Evolutionary conservation across 2,797 vertebrate species (phyloP).

Genomic region (Halcyon chelicuti): DNA sequence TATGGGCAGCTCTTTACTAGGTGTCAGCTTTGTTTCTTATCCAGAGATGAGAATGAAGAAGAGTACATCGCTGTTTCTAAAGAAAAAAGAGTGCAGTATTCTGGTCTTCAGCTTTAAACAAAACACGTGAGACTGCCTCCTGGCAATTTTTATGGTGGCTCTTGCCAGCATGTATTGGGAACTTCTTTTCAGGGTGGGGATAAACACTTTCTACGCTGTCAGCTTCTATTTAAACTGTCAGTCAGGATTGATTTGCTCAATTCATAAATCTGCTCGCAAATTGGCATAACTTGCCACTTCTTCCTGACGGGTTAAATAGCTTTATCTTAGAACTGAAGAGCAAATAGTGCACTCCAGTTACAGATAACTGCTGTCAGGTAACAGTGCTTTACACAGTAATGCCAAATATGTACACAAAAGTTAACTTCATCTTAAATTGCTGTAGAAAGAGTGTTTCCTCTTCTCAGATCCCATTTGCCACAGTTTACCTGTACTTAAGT

Average conservation of each 20-base stretch:
- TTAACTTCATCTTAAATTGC: not conserved
- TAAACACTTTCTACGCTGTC: not conserved
- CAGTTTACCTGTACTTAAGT: not conserved
- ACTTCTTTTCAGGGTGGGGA: not conserved
- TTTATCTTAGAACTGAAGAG: not conserved
- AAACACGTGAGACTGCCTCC: not conserved
- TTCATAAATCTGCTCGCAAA: not conserved
- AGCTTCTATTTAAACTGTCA: not conserved
- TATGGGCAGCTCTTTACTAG: not conserved
- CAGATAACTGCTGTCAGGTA: not conserved
- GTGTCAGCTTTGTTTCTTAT: not conserved
- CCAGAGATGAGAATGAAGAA: not conserved
- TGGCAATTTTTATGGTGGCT: not conserved
- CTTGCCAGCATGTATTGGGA: not conserved
- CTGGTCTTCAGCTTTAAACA: not conserved
- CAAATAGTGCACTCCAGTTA: not conserved
- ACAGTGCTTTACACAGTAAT: not conserved
- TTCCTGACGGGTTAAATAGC: not conserved
- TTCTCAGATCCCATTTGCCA: not conserved
- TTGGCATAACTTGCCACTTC: not conserved
- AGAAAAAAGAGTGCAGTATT: not conserved
- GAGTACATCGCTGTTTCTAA: not conserved
- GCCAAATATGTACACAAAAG: not conserved
- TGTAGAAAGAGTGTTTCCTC: not conserved
- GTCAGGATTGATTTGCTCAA: not conserved